phyloP scores from a whole-genome alignment of 1,140 invertebrate genomes.

The Rhagoletis zephyria region DNA sequence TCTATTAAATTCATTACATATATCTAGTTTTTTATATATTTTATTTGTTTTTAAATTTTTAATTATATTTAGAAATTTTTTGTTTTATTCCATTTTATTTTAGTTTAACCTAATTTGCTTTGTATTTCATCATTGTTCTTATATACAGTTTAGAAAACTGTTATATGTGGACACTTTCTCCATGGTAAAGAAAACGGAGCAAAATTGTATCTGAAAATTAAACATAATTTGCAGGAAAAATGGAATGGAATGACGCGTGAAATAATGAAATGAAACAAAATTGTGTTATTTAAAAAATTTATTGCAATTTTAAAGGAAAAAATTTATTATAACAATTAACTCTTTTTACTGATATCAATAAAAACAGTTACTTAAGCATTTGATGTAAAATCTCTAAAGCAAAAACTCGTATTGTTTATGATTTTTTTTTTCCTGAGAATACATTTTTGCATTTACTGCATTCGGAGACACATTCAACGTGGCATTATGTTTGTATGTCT shows the following conservation, averaged over 20 bases:
- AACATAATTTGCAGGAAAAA: too few species aligned
- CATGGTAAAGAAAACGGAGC: too few species aligned
- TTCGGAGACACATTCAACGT: constrained; percentile 37
- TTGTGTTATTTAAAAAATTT: constrained; percentile 12
- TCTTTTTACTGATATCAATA: background rate
- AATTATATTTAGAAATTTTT: background rate
- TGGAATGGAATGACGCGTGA: background rate
- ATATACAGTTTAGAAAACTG: too few species aligned
- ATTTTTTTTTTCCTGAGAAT: background rate
- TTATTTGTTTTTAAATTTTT: background rate
- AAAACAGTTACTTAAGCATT: constrained; percentile 8
- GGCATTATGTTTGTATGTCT: constrained; percentile 23
- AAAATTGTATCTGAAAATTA: too few species aligned
- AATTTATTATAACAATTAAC: constrained; percentile 21
- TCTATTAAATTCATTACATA: background rate
- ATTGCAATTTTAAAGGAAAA: constrained; percentile 9
- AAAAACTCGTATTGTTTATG: background rate
- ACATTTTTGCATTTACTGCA: constrained; percentile 31
- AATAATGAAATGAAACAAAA: constrained; percentile 28
- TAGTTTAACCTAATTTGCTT: background rate
- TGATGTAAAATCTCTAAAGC: background rate
- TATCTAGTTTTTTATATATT: background rate
- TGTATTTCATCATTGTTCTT: too few species aligned
- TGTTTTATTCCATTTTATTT: background rate
- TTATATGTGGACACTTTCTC: too few species aligned